Evolutionary conservation across 2,113 vertebrate species (phyloP).

Genomic region (Catharus bicknelli): DNA sequence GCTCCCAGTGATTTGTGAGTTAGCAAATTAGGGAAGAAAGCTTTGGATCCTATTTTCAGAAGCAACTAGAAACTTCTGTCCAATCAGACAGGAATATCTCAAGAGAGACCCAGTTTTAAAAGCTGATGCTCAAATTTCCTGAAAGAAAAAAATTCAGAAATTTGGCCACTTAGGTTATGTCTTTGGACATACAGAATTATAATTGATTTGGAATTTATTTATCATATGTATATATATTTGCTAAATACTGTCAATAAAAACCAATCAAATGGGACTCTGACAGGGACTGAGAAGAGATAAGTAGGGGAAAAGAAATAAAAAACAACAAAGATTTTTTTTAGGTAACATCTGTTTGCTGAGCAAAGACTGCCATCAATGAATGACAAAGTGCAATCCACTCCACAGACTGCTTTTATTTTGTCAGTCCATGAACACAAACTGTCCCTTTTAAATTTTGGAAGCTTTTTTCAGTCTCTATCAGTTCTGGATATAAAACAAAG

Average conservation of each 20-base stretch:
- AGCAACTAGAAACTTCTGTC: neutral
- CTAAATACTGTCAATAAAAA: neutral
- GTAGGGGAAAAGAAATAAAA: neutral
- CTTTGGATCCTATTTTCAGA: neutral
- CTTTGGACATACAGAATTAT: neutral
- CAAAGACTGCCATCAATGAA: neutral
- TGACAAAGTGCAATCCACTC: neutral
- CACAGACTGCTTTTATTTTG: neutral
- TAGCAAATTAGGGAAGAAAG: constrained; percentile 31
- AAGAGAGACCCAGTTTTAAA: neutral
- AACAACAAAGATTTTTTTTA: neutral
- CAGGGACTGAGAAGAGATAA: neutral
- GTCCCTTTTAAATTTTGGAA: neutral
- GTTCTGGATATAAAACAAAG: neutral
- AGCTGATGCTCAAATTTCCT: neutral
- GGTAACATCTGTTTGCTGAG: neutral
- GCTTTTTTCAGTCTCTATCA: neutral
- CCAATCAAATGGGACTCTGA: neutral
- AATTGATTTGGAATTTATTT: neutral
- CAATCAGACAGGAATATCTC: neutral
- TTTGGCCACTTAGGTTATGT: neutral
- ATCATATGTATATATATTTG: neutral
- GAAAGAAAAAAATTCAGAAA: neutral
- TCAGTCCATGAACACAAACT: neutral
- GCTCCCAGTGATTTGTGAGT: neutral